phyloP scores from a whole-genome alignment of 2,888 invertebrate species.

The Scaeva pyrastri region DNA sequence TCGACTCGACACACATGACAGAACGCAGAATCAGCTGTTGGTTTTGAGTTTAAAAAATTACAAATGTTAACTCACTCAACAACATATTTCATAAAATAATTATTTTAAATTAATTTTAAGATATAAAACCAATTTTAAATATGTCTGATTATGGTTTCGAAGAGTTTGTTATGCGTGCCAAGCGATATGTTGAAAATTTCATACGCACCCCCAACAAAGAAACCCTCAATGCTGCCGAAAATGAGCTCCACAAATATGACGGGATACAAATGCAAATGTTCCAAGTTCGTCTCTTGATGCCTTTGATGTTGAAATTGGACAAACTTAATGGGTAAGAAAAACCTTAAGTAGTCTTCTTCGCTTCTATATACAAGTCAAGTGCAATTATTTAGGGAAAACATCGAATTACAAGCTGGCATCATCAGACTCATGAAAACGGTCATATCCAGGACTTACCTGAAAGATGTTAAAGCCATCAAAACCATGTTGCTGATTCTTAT shows the following conservation, averaged over 20 bases:
- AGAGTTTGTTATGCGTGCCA: slow-evolving; percentile 80
- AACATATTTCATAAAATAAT: too few relatives aligned
- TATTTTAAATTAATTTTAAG: not conserved
- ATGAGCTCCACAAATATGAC: slow-evolving; percentile 79
- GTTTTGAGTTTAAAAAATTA: not conserved
- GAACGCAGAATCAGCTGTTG: not conserved
- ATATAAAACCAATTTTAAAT: not conserved
- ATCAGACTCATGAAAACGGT: slow-evolving; percentile 80
- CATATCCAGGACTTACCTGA: slow-evolving; percentile 79
- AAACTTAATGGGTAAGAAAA: slow-evolving; percentile 79
- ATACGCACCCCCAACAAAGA: slow-evolving; percentile 78
- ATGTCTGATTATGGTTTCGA: slow-evolving; percentile 80
- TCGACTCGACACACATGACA: slow-evolving; percentile 4
- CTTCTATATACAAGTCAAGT: not conserved
- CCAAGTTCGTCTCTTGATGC: slow-evolving; percentile 81
- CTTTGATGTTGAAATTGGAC: slow-evolving; percentile 81
- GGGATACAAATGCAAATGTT: slow-evolving; percentile 80
- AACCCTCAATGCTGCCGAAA: slow-evolving; percentile 78
- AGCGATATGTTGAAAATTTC: slow-evolving; percentile 81
- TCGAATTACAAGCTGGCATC: slow-evolving; percentile 81
- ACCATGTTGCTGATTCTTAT: slow-evolving; percentile 80
- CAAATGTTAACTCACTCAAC: too few relatives aligned
- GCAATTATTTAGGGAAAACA: slow-evolving; percentile 77
- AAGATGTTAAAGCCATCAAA: slow-evolving; percentile 80
- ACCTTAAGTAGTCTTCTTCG: not conserved